These are phyloP conservation scores for Lepidocolaptes lacrymiger DNA, from an alignment of 2,797 vertebrate genomes.

Conservation along the genomic window DNA sequence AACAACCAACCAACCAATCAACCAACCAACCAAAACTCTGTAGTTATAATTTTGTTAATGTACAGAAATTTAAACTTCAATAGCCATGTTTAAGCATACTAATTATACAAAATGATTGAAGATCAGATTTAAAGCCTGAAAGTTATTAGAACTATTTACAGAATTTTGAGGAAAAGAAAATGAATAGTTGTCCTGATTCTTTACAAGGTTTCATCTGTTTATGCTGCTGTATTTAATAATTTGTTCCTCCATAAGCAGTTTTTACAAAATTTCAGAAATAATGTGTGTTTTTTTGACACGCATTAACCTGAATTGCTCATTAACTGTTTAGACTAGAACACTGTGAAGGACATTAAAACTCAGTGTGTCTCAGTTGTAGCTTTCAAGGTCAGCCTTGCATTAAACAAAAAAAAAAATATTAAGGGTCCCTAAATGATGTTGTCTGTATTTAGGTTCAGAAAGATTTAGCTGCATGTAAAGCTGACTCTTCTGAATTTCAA, in stretches of 20 bases:
- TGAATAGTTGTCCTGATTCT: background rate
- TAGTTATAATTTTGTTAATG: background rate
- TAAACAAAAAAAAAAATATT: background rate
- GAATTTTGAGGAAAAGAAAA: background rate
- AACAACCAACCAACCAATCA: no score
- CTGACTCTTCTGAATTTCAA: background rate
- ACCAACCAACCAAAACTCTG: background rate
- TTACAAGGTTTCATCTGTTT: background rate
- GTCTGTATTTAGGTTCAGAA: background rate
- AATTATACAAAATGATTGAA: background rate
- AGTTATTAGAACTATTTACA: background rate
- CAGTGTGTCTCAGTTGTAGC: background rate
- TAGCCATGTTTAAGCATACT: background rate
- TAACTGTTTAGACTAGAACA: background rate
- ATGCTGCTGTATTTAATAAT: background rate
- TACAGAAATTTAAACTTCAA: background rate
- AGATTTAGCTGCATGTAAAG: background rate
- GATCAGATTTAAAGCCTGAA: background rate
- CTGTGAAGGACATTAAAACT: background rate
- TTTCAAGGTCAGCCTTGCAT: background rate
- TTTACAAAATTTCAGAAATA: background rate
- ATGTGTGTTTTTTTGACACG: background rate
- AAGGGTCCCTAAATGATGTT: background rate
- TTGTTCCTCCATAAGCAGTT: background rate
- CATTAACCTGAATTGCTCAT: background rate